Base-by-base conservation (phyloP, 2,113 vertebrate genomes). In the Loxodonta africana region DNA sequence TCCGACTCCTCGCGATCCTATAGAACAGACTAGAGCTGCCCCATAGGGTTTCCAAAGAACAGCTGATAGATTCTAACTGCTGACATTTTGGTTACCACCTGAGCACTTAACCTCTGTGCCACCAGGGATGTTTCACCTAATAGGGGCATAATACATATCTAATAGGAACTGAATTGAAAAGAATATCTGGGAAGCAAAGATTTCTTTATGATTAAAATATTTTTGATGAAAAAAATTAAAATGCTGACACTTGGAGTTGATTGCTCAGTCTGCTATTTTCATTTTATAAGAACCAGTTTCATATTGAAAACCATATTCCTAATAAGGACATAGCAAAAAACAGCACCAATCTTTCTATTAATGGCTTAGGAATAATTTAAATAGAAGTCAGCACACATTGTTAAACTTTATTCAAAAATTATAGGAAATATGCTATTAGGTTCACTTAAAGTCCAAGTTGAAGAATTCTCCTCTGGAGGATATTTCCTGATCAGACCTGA, bases 401-500 rank as follows among this genome's bases (percentile, higher is more conserved):
- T 98, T 97, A 97, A 97, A 96, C 78, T 97, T 97, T 97, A 94
- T 94, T 97, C 78, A 98, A 63, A 93, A 98, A 98, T 97, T 97
- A 97, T 85, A 98, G 93, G 97, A 98, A 96, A 98, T 97, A 95
- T 91, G 51, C 92, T 96, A 95, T 96, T 97, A 96, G 65, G 86
- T 96, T 98, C 28, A 94, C 83, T 88, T 97, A 23, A 98, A 97
- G 87, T 88, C 94, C 98, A 95, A 98, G 88, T 80, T 97, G 98
- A 93, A 95, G 90, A 91, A 95, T 99, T 99, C 99, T 99, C 98
- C 98, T 98, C 98, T 97, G 98, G 98, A 98, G 99, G 99, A 99
- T 98, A 98, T 98, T 99, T 99, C 97, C 98, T 99, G 99, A 99
- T 98, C 98, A 97, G 96, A 98, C 97, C 92, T 98, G 99, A 99